Conservation (phyloP, 2,113 vertebrate genomes). For the Corynorhinus townsendii region DNA sequence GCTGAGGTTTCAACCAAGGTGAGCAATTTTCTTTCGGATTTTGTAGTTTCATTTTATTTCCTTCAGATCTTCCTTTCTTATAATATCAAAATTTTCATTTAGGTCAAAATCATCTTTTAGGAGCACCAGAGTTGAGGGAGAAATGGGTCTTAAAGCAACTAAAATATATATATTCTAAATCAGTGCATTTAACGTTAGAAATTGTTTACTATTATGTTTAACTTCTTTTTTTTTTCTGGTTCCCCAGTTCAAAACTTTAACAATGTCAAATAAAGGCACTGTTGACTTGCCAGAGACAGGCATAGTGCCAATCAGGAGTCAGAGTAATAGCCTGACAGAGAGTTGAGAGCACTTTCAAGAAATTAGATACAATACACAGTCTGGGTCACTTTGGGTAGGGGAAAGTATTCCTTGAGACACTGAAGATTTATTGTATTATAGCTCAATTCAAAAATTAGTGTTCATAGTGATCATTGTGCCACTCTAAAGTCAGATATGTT, state of each 20-base stretch:
- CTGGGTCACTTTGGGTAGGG: neutral
- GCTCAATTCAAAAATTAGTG: neutral
- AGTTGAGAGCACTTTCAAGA: neutral
- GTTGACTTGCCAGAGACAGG: neutral
- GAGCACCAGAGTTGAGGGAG: neutral
- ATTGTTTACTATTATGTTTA: neutral
- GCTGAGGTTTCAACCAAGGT: slow-evolving; percentile 96
- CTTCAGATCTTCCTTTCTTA: neutral
- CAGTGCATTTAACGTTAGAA: neutral
- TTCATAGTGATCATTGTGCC: neutral
- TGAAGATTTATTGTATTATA: neutral
- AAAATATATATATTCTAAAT: neutral
- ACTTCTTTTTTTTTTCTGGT: neutral
- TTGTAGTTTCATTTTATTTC: neutral
- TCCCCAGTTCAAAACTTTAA: neutral
- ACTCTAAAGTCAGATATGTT: neutral
- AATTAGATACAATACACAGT: neutral
- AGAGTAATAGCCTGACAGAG: neutral
- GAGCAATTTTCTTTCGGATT: slow-evolving; percentile 42
- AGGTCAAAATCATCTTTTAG: neutral
- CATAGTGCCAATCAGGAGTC: neutral
- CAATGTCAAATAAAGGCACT: neutral
- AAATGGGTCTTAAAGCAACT: neutral
- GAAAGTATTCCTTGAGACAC: neutral
- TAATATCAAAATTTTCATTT: slow-evolving; percentile 12